Percentiles rank a stretch among this genome's conserved stretches.
phyloP scores from a whole-genome alignment of 2,888 invertebrate species.

The Xanthostigma xanthostigma region DNA sequence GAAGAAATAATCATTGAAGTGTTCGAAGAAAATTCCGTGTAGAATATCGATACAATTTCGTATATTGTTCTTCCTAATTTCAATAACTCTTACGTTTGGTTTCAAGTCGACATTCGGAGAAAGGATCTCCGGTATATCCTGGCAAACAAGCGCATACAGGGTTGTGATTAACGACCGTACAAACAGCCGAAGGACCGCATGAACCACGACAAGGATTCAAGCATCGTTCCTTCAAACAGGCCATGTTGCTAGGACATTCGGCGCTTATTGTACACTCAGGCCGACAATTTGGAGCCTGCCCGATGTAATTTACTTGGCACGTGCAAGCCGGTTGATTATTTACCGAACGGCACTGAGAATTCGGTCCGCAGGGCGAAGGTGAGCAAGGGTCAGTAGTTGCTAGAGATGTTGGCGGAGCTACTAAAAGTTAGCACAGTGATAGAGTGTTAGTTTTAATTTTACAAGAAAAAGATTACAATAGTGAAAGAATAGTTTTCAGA shows the following conservation, averaged over 20 bases:
- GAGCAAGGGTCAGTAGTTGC: constrained; percentile 41
- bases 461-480: too few species aligned
- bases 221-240: constrained; percentile 36
- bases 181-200: constrained; percentile 50
- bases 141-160: constrained; percentile 35
- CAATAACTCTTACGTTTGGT: neutral
- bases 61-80: neutral
- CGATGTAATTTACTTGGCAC: constrained; percentile 33
- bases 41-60: too few species aligned
- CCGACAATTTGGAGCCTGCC: constrained; percentile 36
- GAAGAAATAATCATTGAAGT: neutral
- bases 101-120: constrained; percentile 26
- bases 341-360: constrained; percentile 32
- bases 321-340: constrained; percentile 33
- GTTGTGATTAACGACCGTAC: constrained; percentile 38
- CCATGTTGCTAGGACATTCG: constrained; percentile 34
- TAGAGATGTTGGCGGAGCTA: constrained; percentile 11
- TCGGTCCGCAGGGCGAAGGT: constrained; percentile 59
- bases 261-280: constrained; percentile 39
- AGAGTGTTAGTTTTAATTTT: neutral
- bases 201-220: constrained; percentile 48
- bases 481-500: neutral
- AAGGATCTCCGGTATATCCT: constrained; percentile 40
- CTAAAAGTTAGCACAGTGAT: constrained; percentile 1
- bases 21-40: too few species aligned